Percentiles rank a stretch among this genome's conserved stretches.
Evolutionary conservation across 2,888 invertebrate species (phyloP).

Genomic region (Rotaria sp.): DNA sequence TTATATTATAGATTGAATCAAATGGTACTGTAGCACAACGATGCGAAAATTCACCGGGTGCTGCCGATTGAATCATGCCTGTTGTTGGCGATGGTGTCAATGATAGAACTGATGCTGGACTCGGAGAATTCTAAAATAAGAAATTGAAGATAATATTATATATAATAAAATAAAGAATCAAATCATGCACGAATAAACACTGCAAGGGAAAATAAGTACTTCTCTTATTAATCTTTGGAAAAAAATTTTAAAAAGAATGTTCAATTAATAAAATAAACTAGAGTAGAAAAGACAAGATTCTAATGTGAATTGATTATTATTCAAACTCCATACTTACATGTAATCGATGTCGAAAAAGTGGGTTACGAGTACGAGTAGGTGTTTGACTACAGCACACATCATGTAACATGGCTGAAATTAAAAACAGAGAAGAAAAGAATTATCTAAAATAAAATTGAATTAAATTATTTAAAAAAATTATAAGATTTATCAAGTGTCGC

Average conservation of each 20-base stretch:
- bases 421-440: not conserved
- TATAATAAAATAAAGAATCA: not conserved
- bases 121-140: not conserved
- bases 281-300: not conserved
- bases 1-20: not conserved
- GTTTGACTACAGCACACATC: constrained; percentile 13
- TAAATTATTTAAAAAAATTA: not conserved
- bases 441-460: not conserved
- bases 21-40: constrained; percentile 15
- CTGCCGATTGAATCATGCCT: constrained; percentile 24
- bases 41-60: constrained; percentile 11
- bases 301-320: not conserved
- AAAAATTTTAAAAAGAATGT: not conserved
- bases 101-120: not conserved
- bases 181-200: not conserved
- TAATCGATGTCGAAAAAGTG: constrained; percentile 3
- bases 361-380: constrained; percentile 13
- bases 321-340: not conserved
- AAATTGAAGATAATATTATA: not conserved
- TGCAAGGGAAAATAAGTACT: not conserved
- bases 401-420: constrained; percentile 10
- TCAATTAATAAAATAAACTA: not conserved
- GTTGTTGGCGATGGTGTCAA: constrained; percentile 1
- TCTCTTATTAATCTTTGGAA: not conserved
- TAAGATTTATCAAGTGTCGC: not conserved